Evolutionary conservation across 2,797 vertebrate genomes (phyloP).

Genomic region (Erithacus rubecula): DNA sequence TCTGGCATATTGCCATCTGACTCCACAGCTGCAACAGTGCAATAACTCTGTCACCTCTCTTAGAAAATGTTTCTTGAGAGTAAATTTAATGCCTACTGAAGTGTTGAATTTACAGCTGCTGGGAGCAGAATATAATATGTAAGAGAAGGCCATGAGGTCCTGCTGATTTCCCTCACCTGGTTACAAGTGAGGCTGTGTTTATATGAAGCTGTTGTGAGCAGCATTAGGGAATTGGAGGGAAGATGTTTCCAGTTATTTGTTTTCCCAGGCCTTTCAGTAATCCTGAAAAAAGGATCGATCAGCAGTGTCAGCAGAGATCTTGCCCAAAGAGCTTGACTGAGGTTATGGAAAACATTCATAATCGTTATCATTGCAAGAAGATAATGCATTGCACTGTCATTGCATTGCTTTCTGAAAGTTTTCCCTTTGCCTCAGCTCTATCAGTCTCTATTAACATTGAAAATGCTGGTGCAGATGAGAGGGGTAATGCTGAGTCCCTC

Average conservation of each 20-base stretch:
- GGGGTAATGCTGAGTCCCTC: background rate
- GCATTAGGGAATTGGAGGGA: background rate
- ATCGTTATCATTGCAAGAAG: background rate
- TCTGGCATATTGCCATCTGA: conserved; percentile 46
- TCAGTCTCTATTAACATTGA: background rate
- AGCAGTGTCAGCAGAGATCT: background rate
- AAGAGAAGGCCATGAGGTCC: conserved; percentile 1
- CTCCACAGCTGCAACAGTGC: conserved; percentile 53
- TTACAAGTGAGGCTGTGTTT: conserved; percentile 18
- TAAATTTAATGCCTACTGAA: conserved; percentile 51
- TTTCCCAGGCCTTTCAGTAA: conserved; percentile 5
- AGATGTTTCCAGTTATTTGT: conserved; percentile 13
- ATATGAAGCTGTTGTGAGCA: background rate
- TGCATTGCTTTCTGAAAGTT: background rate
- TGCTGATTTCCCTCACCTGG: conserved; percentile 39
- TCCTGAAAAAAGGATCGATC: background rate
- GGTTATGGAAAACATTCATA: background rate
- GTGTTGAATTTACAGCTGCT: conserved; percentile 56
- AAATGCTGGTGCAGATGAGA: background rate
- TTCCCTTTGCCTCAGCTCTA: background rate
- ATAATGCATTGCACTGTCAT: background rate
- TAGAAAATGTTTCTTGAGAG: conserved; percentile 58
- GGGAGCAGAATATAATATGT: conserved; percentile 19
- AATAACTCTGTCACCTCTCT: conserved; percentile 60
- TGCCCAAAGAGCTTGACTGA: background rate